Conservation (phyloP, 2,113 vertebrate genomes). For the Mirounga angustirostris region DNA sequence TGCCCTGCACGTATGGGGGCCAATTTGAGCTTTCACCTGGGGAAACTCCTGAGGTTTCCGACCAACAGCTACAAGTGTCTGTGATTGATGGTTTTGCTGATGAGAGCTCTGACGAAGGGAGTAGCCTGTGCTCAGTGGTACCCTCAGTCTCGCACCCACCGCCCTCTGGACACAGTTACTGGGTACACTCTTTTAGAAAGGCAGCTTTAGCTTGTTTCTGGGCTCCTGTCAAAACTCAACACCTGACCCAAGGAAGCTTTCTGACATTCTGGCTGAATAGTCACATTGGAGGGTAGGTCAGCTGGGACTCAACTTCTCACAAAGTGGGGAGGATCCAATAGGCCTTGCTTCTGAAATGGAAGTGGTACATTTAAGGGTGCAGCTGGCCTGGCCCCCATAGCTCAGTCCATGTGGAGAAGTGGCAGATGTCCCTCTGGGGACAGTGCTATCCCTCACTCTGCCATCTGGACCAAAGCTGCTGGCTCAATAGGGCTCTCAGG, state of each 20-base stretch:
- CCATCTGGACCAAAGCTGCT: not conserved
- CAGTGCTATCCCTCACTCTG: not conserved
- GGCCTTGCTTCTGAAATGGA: not conserved
- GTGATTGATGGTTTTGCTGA: not conserved
- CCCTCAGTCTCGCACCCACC: not conserved
- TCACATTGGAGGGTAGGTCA: not conserved
- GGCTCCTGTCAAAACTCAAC: not conserved
- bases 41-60: too few relatives aligned
- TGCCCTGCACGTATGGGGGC: not conserved
- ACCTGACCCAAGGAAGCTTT: not conserved
- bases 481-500: not conserved
- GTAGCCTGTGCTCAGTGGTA: not conserved
- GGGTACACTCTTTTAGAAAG: not conserved
- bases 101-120: not conserved
- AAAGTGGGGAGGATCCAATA: not conserved
- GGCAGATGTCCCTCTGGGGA: not conserved
- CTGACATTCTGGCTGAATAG: not conserved
- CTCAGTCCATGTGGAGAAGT: not conserved
- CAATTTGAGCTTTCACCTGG: not conserved
- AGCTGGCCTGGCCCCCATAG: not conserved
- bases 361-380: not conserved
- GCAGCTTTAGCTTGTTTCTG: not conserved
- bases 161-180: not conserved
- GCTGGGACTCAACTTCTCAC: not conserved
- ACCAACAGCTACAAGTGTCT: not conserved